phyloP scores from a whole-genome alignment of 2,113 vertebrate species.

The Brachypodius melanocephalos region DNA sequence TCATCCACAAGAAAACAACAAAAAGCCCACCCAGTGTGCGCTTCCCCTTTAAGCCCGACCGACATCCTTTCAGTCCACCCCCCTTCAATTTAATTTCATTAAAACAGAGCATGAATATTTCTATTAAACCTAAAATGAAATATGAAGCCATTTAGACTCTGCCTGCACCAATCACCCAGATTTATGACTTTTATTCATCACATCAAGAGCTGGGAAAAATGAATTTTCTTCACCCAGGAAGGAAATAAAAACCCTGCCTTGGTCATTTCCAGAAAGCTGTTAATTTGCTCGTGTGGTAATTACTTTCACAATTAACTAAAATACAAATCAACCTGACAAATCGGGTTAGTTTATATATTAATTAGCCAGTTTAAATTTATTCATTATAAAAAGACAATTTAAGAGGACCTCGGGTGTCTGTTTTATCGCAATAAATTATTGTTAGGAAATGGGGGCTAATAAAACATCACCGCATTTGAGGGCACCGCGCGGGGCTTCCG shows the following conservation, averaged over 20 bases:
- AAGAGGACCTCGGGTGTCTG: conserved; percentile 83
- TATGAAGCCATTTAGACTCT: conserved; percentile 99
- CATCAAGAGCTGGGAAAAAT: conserved; percentile 92
- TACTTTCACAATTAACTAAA: conserved; percentile 99
- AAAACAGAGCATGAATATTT: conserved; percentile 97
- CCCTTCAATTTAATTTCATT: conserved; percentile 97
- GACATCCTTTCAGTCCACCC: conserved; percentile 61
- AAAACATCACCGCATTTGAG: conserved; percentile 63
- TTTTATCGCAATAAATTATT: conserved; percentile 89
- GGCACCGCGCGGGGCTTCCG: conserved; percentile 26
- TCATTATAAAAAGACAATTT: conserved; percentile 97
- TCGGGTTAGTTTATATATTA: conserved; percentile 96
- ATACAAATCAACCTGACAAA: conserved; percentile 99
- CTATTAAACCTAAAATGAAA: conserved; percentile 99
- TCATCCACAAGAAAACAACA: neutral
- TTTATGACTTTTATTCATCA: conserved; percentile 98
- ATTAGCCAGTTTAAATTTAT: conserved; percentile 92
- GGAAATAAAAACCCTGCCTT: conserved; percentile 87
- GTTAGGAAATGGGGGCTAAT: conserved; percentile 76
- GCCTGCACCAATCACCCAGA: conserved; percentile 95
- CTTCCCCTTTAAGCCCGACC: conserved; percentile 71
- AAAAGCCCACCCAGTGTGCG: neutral
- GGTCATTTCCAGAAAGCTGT: conserved; percentile 94
- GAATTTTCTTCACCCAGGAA: conserved; percentile 92
- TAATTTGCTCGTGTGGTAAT: conserved; percentile 93